Evolutionary conservation across 2,797 vertebrate genomes (phyloP).

Genomic region (Trachurus trachurus): DNA sequence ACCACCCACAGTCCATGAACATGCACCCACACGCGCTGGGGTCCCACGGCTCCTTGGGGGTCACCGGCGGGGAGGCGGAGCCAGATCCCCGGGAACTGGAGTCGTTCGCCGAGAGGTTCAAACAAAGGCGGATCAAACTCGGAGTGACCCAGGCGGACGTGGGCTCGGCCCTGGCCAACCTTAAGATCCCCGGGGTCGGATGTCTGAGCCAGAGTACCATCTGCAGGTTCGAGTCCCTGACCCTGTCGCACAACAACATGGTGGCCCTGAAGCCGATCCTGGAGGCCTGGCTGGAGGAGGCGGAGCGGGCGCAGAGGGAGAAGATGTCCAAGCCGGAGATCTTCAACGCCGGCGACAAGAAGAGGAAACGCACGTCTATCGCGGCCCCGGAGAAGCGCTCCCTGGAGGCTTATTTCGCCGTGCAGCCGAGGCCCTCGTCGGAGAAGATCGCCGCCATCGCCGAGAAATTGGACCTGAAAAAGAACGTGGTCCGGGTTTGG

Average conservation of each 20-base stretch:
- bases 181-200: slow-evolving; percentile 94
- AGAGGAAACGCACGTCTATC: slow-evolving; percentile 93
- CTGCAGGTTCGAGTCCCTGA: slow-evolving; percentile 96
- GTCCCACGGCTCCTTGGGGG: slow-evolving; percentile 86
- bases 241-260: slow-evolving; percentile 96
- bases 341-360: slow-evolving; percentile 92
- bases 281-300: slow-evolving; percentile 95
- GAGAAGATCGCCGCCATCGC: slow-evolving; percentile 96
- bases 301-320: slow-evolving; percentile 92
- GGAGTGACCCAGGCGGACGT: slow-evolving; percentile 95
- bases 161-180: slow-evolving; percentile 92
- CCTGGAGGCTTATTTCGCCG: slow-evolving; percentile 93
- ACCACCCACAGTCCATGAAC: slow-evolving; percentile 88
- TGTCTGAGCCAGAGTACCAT: slow-evolving; percentile 96
- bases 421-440: slow-evolving; percentile 93
- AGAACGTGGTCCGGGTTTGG: slow-evolving; percentile 95
- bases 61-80: slow-evolving; percentile 85
- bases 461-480: slow-evolving; percentile 95
- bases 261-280: slow-evolving; percentile 94
- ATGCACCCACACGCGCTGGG: slow-evolving; percentile 89
- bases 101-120: slow-evolving; percentile 94
- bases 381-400: slow-evolving; percentile 94
- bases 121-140: slow-evolving; percentile 93
- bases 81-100: slow-evolving; percentile 94
- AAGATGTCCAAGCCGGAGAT: slow-evolving; percentile 95